Conservation (phyloP, 2,113 vertebrate species). For the Aptenodytes forsteri region DNA sequence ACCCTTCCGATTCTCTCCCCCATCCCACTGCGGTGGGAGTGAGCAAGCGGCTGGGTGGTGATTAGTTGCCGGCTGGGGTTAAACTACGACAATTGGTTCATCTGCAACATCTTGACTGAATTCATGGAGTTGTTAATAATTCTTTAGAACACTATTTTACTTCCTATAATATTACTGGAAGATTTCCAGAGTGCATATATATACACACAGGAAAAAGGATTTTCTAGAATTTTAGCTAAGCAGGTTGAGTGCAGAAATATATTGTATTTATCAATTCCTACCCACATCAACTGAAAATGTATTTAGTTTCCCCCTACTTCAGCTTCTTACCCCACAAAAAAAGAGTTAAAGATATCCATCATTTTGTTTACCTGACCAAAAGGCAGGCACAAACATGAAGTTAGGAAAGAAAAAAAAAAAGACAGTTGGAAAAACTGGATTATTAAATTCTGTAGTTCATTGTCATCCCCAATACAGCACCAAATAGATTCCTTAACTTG, state of each 20-base stretch:
- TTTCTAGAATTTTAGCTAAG: neutral
- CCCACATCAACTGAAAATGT: neutral
- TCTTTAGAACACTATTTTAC: neutral
- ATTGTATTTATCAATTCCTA: neutral
- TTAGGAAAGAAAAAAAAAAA: neutral
- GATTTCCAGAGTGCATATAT: neutral
- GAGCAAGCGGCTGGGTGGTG: too few species aligned
- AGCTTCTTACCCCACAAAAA: neutral
- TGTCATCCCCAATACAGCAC: neutral
- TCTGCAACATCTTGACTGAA: neutral
- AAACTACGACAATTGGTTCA: neutral
- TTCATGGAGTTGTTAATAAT: neutral
- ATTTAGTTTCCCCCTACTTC: neutral
- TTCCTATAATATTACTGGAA: neutral
- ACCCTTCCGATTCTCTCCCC: too few species aligned
- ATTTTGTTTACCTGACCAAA: neutral
- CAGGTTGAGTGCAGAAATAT: neutral
- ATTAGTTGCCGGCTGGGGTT: too few species aligned
- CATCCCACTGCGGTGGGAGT: too few species aligned
- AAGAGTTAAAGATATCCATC: too few species aligned
- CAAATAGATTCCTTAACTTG: neutral
- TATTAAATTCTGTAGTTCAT: neutral
- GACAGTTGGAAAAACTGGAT: neutral
- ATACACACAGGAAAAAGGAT: neutral
- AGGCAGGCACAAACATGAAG: neutral